Evolutionary conservation across 2,888 invertebrate species (phyloP), one percentile per base, ranked within the genome.

Genomic region (Crocallis elinguaria): DNA sequence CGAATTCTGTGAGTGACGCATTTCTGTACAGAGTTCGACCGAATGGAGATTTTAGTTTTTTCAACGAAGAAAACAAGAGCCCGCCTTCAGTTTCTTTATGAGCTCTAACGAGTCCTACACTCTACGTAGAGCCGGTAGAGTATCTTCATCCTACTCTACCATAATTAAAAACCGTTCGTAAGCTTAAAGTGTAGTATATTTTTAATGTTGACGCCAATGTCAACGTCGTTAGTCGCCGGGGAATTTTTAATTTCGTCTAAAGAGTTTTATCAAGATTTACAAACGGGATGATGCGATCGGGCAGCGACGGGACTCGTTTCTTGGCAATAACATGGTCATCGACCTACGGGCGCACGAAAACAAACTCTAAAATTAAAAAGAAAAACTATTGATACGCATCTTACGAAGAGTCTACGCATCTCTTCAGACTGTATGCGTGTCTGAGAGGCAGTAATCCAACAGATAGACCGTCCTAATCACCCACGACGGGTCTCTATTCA

Each of bases 291-390:
- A 73, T 71, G 64, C 66, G 66, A 65, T 65, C 63, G 67, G 53
- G 69, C 67, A 64, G 66, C 75, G 75, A 56, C 75, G 82, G 80
- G 83, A 82, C 84, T 78, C 75, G 85, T 83, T 87, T 43, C 84
- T 82, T 76, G 74, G 79, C 82, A 83, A 86, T 88, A 85, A 86
- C 80, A 84, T 88, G 88, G 88, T 85, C 88, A 88, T 83, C 84
- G 88, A 83, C 83, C 86, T 76, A 61, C 60, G 62, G 68, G 66
- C 65, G 66, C 61, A 57, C 59, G 48, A 67, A 66, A 64, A 60
- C 69, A 64, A 61, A 56, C 59, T 46, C 11, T 33, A 13, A 9
- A 27, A 32, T 23, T 33, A 69, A 64, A 73, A 69, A 68, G 64
- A 73, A 69, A 68, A 67, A 56, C 50, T 66, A 68, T 67, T 62